phyloP scores from a whole-genome alignment of 2,113 vertebrate species.

The Leptobrachium leishanense region DNA sequence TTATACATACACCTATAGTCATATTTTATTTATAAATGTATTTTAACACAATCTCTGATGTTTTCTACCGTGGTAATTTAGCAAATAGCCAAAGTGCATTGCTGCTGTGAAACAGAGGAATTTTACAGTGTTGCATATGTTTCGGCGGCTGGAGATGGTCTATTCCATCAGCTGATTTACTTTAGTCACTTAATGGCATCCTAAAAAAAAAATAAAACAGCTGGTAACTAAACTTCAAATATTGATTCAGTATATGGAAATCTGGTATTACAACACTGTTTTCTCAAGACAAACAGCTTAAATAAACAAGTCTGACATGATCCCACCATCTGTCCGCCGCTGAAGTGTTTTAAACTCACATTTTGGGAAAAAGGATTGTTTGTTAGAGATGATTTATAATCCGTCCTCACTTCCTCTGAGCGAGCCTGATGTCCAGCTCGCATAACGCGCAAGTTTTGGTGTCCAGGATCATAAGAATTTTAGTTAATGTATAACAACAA shows the following conservation, averaged over 20 bases:
- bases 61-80: slow-evolving; percentile 51
- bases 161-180: slow-evolving; percentile 62
- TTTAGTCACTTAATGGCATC: slow-evolving; percentile 86
- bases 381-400: slow-evolving; percentile 70
- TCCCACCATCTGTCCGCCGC: slow-evolving; percentile 71
- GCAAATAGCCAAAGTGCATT: slow-evolving; percentile 48
- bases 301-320: slow-evolving; percentile 80
- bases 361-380: slow-evolving; percentile 63
- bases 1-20: slow-evolving; percentile 50
- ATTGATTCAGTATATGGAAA: slow-evolving; percentile 88
- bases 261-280: slow-evolving; percentile 72
- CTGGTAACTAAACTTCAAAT: slow-evolving; percentile 83
- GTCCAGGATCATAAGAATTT: slow-evolving; percentile 58
- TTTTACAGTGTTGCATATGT: slow-evolving; percentile 57
- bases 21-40: background rate
- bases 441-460: slow-evolving; percentile 57
- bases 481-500: slow-evolving; percentile 59
- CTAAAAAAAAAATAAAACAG: slow-evolving; percentile 94
- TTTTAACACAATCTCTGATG: slow-evolving; percentile 64
- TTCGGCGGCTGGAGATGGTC: slow-evolving; percentile 57
- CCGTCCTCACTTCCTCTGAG: slow-evolving; percentile 56
- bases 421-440: slow-evolving; percentile 53
- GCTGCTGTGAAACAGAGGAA: slow-evolving; percentile 77
- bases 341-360: slow-evolving; percentile 67
- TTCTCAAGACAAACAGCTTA: slow-evolving; percentile 87